phyloP scores from a whole-genome alignment of 1,140 invertebrate genomes.

The Venustaconcha ellipsiformis region DNA sequence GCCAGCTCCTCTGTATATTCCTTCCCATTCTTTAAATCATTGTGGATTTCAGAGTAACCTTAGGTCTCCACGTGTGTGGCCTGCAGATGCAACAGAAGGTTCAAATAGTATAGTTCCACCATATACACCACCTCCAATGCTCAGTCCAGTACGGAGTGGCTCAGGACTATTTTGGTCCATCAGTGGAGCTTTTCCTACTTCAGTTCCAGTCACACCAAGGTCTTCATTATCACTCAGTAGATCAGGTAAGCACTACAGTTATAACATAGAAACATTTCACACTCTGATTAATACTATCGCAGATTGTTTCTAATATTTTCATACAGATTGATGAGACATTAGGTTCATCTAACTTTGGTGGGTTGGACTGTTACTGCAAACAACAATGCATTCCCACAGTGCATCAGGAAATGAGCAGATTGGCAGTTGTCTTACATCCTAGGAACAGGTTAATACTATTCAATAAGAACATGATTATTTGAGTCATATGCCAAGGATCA shows the following conservation, averaged over 20 bases:
- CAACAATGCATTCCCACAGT: too few species aligned
- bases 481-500: too few species aligned
- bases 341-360: too few species aligned
- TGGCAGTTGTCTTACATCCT: too few species aligned
- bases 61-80: slow-evolving; percentile 72
- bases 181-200: slow-evolving; percentile 6
- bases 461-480: too few species aligned
- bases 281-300: too few species aligned
- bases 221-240: slow-evolving; percentile 16
- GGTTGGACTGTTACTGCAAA: too few species aligned
- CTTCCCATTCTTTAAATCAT: slow-evolving; percentile 70
- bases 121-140: slow-evolving; percentile 92
- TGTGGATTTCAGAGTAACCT: slow-evolving; percentile 72
- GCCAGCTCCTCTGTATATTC: slow-evolving; percentile 74
- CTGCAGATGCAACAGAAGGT: slow-evolving; percentile 47
- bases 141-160: slow-evolving; percentile 88
- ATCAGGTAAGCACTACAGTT: slow-evolving; percentile 36
- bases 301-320: too few species aligned
- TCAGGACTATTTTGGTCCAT: slow-evolving; percentile 83
- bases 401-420: too few species aligned
- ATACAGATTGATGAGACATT: too few species aligned
- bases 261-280: slow-evolving; percentile 1
- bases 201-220: slow-evolving; percentile 15
- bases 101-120: slow-evolving; percentile 70
- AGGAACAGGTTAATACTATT: too few species aligned